Conservation (phyloP, 2,888 invertebrate genomes). For the Caenorhabditis panamensis region DNA sequence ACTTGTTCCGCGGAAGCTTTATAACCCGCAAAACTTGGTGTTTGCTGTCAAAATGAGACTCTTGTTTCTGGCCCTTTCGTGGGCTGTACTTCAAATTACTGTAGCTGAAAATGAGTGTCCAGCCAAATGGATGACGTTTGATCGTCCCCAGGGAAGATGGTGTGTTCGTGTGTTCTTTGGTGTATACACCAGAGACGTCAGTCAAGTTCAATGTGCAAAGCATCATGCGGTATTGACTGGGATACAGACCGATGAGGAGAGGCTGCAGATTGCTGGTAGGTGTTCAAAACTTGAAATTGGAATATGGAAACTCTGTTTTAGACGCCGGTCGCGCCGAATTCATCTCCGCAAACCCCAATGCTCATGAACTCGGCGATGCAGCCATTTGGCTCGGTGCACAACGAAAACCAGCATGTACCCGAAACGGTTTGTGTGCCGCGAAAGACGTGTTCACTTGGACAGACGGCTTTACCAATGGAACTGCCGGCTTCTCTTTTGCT, state of each 20-base stretch:
- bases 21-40: background rate
- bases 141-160: slow-evolving; percentile 20
- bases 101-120: slow-evolving; percentile 10
- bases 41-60: background rate
- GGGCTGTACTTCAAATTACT: background rate
- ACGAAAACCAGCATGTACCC: background rate
- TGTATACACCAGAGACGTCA: background rate
- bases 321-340: slow-evolving; percentile 1
- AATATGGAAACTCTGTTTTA: too few species aligned
- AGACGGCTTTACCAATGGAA: slow-evolving; percentile 19
- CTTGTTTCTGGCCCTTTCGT: background rate
- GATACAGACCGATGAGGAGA: slow-evolving; percentile 6
- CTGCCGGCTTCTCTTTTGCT: background rate
- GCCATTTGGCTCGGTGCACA: slow-evolving; percentile 17
- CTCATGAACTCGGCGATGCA: background rate
- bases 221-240: slow-evolving; percentile 7
- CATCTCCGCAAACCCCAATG: background rate
- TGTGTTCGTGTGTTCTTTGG: slow-evolving; percentile 17
- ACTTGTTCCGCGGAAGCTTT: background rate
- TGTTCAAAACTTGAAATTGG: background rate
- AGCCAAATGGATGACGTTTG: slow-evolving; percentile 8
- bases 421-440: background rate
- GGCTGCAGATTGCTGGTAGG: slow-evolving; percentile 14
- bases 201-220: background rate
- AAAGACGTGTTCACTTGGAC: slow-evolving; percentile 26